phyloP scores from a whole-genome alignment of 2,888 invertebrate species.

The Neoscelio sp. region DNA sequence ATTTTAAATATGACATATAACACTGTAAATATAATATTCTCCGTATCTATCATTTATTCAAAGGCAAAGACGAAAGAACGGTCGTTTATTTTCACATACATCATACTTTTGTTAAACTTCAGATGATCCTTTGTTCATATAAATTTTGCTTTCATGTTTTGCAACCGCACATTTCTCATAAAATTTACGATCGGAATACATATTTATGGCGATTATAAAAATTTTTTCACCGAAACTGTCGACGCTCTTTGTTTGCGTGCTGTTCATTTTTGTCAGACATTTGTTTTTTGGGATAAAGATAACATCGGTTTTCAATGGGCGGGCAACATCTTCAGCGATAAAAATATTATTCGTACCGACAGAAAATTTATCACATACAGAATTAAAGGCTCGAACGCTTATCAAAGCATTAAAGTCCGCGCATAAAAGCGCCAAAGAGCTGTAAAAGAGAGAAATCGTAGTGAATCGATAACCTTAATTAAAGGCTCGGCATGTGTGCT shows the following conservation, averaged over 20 bases:
- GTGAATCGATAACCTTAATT: slow-evolving; percentile 50
- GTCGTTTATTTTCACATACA: background rate
- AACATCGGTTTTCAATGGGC: background rate
- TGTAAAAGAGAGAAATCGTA: background rate
- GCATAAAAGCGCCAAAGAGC: slow-evolving; percentile 4
- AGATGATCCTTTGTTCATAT: slow-evolving; percentile 16
- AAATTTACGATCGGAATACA: slow-evolving; percentile 35
- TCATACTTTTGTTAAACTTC: background rate
- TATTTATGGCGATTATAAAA: slow-evolving; percentile 33
- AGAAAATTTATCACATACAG: background rate
- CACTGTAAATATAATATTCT: too few relatives aligned
- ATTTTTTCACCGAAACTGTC: background rate
- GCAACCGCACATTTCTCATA: slow-evolving; percentile 16
- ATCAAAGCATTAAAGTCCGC: slow-evolving; percentile 21
- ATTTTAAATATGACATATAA: too few relatives aligned
- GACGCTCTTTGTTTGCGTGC: background rate
- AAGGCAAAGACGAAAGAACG: too few relatives aligned
- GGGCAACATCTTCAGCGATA: background rate
- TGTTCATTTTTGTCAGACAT: background rate
- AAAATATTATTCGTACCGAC: slow-evolving; percentile 8
- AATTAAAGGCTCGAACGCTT: slow-evolving; percentile 21
- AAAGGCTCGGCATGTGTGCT: slow-evolving; percentile 9
- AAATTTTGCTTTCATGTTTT: slow-evolving; percentile 22
- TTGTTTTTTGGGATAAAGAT: background rate
- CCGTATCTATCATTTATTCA: too few relatives aligned